Conservation (phyloP, 2,113 vertebrate genomes). For the Hystrix cristata region DNA sequence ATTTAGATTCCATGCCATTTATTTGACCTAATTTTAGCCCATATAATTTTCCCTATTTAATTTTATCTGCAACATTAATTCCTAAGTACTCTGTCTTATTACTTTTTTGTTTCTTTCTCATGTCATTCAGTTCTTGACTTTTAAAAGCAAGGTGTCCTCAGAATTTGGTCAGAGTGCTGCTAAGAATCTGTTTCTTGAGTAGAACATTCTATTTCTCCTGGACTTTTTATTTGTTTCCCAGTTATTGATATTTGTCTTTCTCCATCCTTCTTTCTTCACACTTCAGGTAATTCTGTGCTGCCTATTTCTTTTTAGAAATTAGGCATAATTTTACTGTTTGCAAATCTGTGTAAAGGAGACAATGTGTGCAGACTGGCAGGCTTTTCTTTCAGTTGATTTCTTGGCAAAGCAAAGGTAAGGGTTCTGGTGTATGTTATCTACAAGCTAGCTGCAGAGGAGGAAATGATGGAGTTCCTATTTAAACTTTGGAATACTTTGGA, state of each 20-base stretch:
- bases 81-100: not conserved
- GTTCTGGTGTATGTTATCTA: not conserved
- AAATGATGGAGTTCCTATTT: not conserved
- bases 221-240: not conserved
- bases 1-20: not conserved
- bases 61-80: not conserved
- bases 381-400: not conserved
- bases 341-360: not conserved
- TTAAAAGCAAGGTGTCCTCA: not conserved
- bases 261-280: not conserved
- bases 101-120: not conserved
- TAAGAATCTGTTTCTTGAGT: not conserved
- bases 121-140: not conserved
- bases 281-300: not conserved
- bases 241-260: not conserved
- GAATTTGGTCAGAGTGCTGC: not conserved
- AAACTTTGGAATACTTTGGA: not conserved
- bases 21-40: constrained; percentile 2
- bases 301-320: not conserved
- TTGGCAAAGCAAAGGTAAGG: not conserved
- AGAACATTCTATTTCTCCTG: not conserved
- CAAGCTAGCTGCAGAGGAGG: not conserved
- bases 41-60: not conserved
- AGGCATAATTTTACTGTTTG: not conserved
- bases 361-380: too few species aligned